Conservation (phyloP, 2,113 vertebrate species). For the Chloropsis hardwickii region DNA sequence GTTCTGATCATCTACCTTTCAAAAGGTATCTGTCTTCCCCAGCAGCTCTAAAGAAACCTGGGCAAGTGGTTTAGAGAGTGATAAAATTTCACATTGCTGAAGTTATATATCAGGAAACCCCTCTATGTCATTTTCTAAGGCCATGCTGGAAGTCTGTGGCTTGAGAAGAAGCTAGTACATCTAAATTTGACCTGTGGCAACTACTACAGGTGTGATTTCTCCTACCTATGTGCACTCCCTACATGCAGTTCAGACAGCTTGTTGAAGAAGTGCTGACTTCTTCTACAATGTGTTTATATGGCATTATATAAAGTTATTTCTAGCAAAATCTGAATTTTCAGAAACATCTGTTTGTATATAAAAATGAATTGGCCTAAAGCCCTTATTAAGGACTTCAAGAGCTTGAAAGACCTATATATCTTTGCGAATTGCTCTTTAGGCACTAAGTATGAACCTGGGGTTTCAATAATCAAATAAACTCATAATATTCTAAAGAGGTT, state of each 20-base stretch:
- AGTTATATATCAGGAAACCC: not conserved
- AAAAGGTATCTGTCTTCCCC: not conserved
- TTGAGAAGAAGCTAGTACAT: not conserved
- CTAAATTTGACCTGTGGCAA: not conserved
- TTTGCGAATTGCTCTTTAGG: not conserved
- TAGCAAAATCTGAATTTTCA: not conserved
- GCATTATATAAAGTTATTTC: not conserved
- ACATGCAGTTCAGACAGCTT: not conserved
- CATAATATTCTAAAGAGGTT: not conserved
- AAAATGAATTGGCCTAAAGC: not conserved
- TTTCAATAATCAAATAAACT: not conserved
- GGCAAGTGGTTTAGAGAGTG: not conserved
- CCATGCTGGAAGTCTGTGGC: not conserved
- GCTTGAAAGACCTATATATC: not conserved
- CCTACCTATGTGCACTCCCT: rapidly evolving
- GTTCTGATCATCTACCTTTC: not conserved
- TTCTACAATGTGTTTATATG: not conserved
- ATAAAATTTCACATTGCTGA: not conserved
- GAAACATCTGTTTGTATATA: not conserved
- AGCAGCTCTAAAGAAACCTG: not conserved
- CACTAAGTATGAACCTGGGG: not conserved
- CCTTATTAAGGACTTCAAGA: not conserved
- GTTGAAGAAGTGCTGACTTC: not conserved
- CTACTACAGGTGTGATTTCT: not conserved
- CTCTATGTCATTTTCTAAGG: not conserved